Evolutionary conservation across 2,113 vertebrate species (phyloP).

Genomic region (Poecilia latipinna): DNA sequence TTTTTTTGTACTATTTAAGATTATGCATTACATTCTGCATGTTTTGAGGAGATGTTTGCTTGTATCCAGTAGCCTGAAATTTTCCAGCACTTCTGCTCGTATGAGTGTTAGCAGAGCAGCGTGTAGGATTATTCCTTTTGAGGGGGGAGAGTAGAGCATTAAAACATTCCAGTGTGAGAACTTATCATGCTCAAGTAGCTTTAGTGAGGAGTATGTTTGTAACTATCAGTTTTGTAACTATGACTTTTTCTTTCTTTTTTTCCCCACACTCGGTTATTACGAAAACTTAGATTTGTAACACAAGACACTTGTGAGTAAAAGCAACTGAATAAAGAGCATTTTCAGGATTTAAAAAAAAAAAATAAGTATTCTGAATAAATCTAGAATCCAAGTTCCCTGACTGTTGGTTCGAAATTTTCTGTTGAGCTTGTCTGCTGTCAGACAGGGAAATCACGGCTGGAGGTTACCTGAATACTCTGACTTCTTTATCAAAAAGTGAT

Average conservation of each 20-base stretch:
- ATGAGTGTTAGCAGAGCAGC: constrained; percentile 14
- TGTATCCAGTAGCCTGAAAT: constrained; percentile 32
- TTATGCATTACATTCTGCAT: constrained; percentile 31
- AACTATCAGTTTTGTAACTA: constrained; percentile 33
- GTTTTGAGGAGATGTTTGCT: constrained; percentile 50
- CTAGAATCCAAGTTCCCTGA: no score
- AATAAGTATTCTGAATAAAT: no score
- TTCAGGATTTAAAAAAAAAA: neutral
- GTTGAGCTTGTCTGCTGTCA: no score
- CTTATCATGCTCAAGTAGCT: constrained; percentile 26
- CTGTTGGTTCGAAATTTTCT: no score
- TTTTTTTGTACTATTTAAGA: constrained; percentile 53
- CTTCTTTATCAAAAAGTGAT: neutral
- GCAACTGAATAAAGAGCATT: neutral
- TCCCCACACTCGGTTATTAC: neutral
- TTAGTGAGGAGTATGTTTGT: constrained; percentile 42
- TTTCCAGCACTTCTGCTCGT: constrained; percentile 18
- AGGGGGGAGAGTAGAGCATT: constrained; percentile 12
- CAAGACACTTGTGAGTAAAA: neutral
- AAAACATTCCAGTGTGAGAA: constrained; percentile 60
- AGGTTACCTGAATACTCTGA: neutral
- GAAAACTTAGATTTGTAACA: neutral
- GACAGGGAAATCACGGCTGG: neutral
- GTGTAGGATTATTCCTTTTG: constrained; percentile 16
- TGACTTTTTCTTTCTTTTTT: neutral